A percentile compares a stretch with the other conserved stretches of the same genome.
Conservation (phyloP, 2,797 vertebrate species). For the Pseudomugil tenellus region DNA sequence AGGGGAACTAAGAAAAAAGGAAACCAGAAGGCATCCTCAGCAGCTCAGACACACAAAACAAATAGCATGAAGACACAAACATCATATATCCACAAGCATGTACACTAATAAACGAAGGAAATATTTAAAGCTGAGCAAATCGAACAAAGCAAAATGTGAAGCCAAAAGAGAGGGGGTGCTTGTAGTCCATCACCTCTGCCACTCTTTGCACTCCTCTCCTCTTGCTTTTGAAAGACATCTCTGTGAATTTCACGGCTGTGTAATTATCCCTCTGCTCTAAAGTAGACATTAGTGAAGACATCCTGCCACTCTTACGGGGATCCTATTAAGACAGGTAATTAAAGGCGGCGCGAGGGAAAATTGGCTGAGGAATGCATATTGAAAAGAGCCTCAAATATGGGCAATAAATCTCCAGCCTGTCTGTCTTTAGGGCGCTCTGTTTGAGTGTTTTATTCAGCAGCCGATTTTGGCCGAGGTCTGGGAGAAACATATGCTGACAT, state of each 20-base stretch:
- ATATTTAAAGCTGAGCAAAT: slow-evolving; percentile 63
- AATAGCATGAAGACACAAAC: not conserved
- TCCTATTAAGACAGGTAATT: slow-evolving; percentile 80
- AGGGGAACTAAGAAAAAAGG: slow-evolving; percentile 11
- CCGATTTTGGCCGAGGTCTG: slow-evolving; percentile 66
- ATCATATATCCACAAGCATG: not conserved
- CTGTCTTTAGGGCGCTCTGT: slow-evolving; percentile 68
- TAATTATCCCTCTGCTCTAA: slow-evolving; percentile 69
- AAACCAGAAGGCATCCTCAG: slow-evolving; percentile 19
- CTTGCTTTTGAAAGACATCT: slow-evolving; percentile 51
- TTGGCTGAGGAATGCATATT: slow-evolving; percentile 61
- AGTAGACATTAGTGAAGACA: slow-evolving; percentile 74
- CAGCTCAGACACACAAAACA: slow-evolving; percentile 1
- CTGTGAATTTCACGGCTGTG: slow-evolving; percentile 50
- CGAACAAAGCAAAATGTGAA: slow-evolving; percentile 48
- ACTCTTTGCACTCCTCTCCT: slow-evolving; percentile 19
- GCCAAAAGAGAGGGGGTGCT: slow-evolving; percentile 6
- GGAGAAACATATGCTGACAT: slow-evolving; percentile 78
- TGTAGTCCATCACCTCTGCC: not conserved
- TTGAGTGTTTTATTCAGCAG: slow-evolving; percentile 70
- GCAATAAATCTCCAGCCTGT: slow-evolving; percentile 64
- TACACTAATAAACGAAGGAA: slow-evolving; percentile 8
- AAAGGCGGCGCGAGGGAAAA: slow-evolving; percentile 65
- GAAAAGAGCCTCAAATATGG: slow-evolving; percentile 61
- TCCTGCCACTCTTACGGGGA: slow-evolving; percentile 65